Evolutionary conservation across 2,888 invertebrate genomes (phyloP).

Genomic region (Tenthredo distinguenda): DNA sequence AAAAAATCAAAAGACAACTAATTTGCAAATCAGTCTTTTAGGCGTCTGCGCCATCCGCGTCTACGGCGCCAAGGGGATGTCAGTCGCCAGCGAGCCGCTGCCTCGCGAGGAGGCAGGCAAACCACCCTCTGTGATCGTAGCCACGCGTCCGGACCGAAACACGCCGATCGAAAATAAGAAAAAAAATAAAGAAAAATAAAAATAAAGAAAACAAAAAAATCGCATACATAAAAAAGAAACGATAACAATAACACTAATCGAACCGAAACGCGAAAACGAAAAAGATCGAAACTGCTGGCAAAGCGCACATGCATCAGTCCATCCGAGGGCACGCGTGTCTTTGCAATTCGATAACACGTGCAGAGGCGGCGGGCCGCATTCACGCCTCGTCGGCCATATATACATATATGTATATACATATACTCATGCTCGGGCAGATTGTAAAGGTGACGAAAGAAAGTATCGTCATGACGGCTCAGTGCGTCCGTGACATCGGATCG

Average conservation of each 20-base stretch:
- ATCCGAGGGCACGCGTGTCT: constrained; percentile 23
- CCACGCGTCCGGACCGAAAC: constrained; percentile 63
- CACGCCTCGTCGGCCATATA: constrained; percentile 23
- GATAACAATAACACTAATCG: background rate
- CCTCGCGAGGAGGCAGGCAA: constrained; percentile 65
- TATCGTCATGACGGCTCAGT: constrained; percentile 28
- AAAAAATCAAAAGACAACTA: constrained; percentile 5
- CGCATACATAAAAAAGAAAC: background rate
- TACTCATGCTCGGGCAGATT: background rate
- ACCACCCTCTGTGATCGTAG: constrained; percentile 58
- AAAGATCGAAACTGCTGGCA: background rate
- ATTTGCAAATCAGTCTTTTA: constrained; percentile 62
- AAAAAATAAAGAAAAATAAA: background rate
- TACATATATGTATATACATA: too few relatives aligned
- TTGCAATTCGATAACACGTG: background rate
- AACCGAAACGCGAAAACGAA: background rate
- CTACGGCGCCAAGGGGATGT: constrained; percentile 64
- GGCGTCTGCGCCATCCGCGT: constrained; percentile 65
- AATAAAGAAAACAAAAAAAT: background rate
- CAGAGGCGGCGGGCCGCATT: constrained; percentile 29
- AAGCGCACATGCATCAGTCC: background rate
- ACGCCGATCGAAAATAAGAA: constrained; percentile 53
- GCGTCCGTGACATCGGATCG: constrained; percentile 40
- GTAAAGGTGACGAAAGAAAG: constrained; percentile 2
- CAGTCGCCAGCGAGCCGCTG: constrained; percentile 74